These are phyloP conservation scores for Coccyzus lansbergi DNA, from an alignment of 2,797 vertebrate species.

Conservation along the genomic window DNA sequence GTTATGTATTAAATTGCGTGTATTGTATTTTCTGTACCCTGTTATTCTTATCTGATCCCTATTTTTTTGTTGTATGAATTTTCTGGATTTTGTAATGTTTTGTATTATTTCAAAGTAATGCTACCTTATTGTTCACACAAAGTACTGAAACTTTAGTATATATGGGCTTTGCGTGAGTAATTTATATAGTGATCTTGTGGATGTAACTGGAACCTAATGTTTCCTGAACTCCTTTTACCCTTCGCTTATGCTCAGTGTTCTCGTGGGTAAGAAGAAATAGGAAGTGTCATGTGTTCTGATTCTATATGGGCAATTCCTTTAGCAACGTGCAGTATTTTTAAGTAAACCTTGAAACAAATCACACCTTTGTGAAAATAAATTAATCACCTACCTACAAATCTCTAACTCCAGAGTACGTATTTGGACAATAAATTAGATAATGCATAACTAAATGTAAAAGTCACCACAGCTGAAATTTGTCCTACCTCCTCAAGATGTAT, in stretches of 20 bases:
- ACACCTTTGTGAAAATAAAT: too few species aligned
- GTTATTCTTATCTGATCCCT: too few species aligned
- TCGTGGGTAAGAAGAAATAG: background rate
- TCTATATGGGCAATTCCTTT: background rate
- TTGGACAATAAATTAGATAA: background rate
- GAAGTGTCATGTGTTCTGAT: background rate
- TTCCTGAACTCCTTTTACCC: background rate
- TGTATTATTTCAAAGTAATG: background rate
- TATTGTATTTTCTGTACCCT: too few species aligned
- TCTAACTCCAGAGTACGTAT: background rate
- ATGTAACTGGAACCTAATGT: background rate
- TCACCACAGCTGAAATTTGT: background rate
- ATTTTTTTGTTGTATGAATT: too few species aligned
- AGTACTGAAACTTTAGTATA: background rate
- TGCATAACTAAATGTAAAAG: background rate
- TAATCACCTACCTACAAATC: background rate
- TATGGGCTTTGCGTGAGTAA: background rate
- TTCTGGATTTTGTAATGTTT: too few species aligned
- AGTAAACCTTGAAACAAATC: slow-evolving; percentile 2
- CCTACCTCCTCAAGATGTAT: background rate
- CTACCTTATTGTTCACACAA: background rate
- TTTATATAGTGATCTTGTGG: background rate
- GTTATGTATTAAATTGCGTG: too few species aligned
- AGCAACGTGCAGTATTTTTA: background rate
- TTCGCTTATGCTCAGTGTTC: background rate